Conservation (phyloP, 2,113 vertebrate species). For the Onychostruthus taczanowskii region DNA sequence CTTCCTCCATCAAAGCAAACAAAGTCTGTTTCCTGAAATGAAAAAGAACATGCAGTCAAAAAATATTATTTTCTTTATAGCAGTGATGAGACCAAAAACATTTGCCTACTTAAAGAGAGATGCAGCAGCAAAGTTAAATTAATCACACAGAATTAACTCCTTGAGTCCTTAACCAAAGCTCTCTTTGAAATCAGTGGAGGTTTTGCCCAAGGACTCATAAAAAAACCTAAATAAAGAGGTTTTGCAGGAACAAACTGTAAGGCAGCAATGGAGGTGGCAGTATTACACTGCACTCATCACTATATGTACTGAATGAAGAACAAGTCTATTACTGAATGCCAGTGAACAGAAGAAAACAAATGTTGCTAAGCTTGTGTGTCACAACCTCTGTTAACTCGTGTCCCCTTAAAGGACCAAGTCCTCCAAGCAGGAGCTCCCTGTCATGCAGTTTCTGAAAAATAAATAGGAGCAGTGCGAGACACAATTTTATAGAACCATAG, state of each 20-base stretch:
- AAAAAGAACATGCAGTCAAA: background rate
- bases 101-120: background rate
- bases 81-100: background rate
- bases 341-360: background rate
- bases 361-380: background rate
- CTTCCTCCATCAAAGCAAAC: slow-evolving; percentile 90
- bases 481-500: background rate
- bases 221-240: background rate
- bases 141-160: background rate
- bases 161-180: background rate
- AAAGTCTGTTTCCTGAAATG: slow-evolving; percentile 92
- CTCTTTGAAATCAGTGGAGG: background rate
- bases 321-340: background rate
- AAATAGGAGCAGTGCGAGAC: background rate
- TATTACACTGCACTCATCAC: background rate
- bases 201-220: background rate
- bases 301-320: background rate
- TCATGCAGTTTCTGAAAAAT: background rate
- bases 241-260: background rate
- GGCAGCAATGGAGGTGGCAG: background rate
- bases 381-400: background rate
- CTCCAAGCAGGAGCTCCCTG: background rate
- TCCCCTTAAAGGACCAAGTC: background rate
- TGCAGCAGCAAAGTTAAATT: background rate
- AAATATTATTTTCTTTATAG: background rate